These are phyloP conservation scores for Pseudorectes ferrugineus DNA, from an alignment of 2,113 vertebrate genomes.

Conservation along the genomic window DNA sequence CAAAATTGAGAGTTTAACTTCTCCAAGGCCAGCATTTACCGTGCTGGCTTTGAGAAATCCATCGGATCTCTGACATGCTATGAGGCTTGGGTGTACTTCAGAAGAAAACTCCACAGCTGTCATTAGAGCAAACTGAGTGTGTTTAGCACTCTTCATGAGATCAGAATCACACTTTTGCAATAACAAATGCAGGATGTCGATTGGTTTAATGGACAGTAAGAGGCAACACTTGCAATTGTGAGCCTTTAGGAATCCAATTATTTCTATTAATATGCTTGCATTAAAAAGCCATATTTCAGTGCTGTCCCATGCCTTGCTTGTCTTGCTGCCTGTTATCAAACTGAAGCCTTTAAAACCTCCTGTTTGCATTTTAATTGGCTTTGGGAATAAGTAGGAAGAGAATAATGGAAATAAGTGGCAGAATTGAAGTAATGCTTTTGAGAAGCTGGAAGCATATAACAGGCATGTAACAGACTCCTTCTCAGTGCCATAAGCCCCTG, in stretches of 20 bases:
- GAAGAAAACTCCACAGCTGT: constrained; percentile 54
- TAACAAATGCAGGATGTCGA: constrained; percentile 62
- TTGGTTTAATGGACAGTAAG: constrained; percentile 70
- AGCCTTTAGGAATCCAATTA: constrained; percentile 76
- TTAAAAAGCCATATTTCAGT: constrained; percentile 69
- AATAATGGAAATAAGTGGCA: constrained; percentile 62
- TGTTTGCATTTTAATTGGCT: constrained; percentile 78
- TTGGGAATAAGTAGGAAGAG: constrained; percentile 54
- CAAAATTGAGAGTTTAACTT: not conserved
- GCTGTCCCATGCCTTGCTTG: constrained; percentile 61
- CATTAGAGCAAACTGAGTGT: constrained; percentile 39
- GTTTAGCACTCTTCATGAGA: not conserved
- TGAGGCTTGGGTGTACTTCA: constrained; percentile 6
- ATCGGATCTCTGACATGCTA: not conserved
- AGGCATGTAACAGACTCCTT: not conserved
- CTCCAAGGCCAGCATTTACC: not conserved
- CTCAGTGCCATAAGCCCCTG: not conserved
- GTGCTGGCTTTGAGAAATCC: not conserved
- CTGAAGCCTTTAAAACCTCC: constrained; percentile 59
- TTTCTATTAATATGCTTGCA: constrained; percentile 68
- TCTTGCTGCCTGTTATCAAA: constrained; percentile 69
- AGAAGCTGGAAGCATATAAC: constrained; percentile 11
- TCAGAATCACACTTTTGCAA: constrained; percentile 64
- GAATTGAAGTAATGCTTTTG: constrained; percentile 46
- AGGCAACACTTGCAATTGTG: constrained; percentile 56